Percentiles rank a stretch among this genome's conserved stretches.
Conservation (phyloP, 2,113 vertebrate species). For the Takifugu bimaculatus region DNA sequence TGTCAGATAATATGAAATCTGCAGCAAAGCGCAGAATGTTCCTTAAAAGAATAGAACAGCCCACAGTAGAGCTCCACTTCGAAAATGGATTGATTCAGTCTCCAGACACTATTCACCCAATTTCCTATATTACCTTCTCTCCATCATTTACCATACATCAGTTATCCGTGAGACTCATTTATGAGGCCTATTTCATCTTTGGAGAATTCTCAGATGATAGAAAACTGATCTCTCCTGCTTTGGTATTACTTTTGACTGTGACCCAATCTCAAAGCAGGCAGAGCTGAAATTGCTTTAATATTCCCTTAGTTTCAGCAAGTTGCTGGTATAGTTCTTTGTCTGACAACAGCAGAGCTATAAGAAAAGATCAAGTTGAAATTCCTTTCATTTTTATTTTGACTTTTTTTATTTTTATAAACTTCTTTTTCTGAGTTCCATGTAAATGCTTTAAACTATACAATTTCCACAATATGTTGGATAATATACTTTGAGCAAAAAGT, state of each 20-base stretch:
- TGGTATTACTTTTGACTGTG: slow-evolving; percentile 65
- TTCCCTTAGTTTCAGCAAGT: slow-evolving; percentile 59
- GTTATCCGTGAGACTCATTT: slow-evolving; percentile 72
- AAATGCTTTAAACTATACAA: too few species aligned
- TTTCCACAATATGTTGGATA: background rate
- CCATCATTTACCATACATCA: slow-evolving; percentile 68
- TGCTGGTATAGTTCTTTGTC: slow-evolving; percentile 43
- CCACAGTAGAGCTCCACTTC: slow-evolving; percentile 52
- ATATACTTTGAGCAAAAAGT: background rate
- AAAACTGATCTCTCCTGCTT: slow-evolving; percentile 71
- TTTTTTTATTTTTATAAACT: too few species aligned
- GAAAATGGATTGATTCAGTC: slow-evolving; percentile 73
- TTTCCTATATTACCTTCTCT: slow-evolving; percentile 66
- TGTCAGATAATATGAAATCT: slow-evolving; percentile 64
- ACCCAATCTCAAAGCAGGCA: slow-evolving; percentile 58
- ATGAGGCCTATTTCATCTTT: slow-evolving; percentile 68
- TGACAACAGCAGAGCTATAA: slow-evolving; percentile 32
- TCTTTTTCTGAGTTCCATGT: too few species aligned
- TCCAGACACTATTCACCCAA: slow-evolving; percentile 65
- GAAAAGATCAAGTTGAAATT: slow-evolving; percentile 40
- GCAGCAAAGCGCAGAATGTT: slow-evolving; percentile 54
- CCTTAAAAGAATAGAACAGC: slow-evolving; percentile 46
- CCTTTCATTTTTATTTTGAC: background rate
- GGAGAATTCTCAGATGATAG: slow-evolving; percentile 65
- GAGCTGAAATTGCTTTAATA: slow-evolving; percentile 66